Conservation (phyloP, 2,113 vertebrate genomes). For the Isichthys henryi region DNA sequence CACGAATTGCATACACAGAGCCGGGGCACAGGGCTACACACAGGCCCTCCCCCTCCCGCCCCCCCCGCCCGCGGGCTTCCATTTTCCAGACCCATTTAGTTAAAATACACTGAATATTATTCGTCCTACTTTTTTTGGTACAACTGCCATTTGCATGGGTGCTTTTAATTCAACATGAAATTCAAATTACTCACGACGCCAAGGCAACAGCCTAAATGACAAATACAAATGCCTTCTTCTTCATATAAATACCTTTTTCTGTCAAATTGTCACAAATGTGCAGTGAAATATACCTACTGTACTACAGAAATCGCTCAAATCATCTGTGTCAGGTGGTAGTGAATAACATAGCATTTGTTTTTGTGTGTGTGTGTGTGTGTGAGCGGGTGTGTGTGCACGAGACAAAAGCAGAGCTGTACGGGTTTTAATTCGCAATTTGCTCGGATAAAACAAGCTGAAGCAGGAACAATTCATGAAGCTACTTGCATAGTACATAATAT, state of each 20-base stretch:
- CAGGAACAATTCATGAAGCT: background rate
- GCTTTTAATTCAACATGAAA: constrained; percentile 3
- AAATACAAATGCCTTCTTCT: background rate
- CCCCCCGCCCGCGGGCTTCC: background rate
- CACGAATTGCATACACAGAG: background rate
- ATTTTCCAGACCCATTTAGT: background rate
- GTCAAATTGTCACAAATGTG: background rate
- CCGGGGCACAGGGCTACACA: background rate
- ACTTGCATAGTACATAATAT: background rate
- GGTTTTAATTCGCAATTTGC: background rate
- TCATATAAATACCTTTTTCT: background rate
- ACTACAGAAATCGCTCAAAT: background rate
- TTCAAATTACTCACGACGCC: background rate
- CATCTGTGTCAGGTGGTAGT: background rate
- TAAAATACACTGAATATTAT: background rate
- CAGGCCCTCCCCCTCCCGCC: background rate
- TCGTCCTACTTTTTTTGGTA: background rate
- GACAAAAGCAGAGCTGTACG: background rate
- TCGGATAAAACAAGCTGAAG: background rate
- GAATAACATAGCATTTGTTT: background rate
- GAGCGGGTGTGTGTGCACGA: background rate
- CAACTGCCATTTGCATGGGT: background rate
- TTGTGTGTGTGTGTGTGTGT: background rate
- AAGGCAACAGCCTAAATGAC: background rate
- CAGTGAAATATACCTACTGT: background rate